Percentiles rank a stretch among this genome's conserved stretches.
Evolutionary conservation across 2,797 vertebrate species (phyloP).

Genomic region (Malacoctenus gilli): DNA sequence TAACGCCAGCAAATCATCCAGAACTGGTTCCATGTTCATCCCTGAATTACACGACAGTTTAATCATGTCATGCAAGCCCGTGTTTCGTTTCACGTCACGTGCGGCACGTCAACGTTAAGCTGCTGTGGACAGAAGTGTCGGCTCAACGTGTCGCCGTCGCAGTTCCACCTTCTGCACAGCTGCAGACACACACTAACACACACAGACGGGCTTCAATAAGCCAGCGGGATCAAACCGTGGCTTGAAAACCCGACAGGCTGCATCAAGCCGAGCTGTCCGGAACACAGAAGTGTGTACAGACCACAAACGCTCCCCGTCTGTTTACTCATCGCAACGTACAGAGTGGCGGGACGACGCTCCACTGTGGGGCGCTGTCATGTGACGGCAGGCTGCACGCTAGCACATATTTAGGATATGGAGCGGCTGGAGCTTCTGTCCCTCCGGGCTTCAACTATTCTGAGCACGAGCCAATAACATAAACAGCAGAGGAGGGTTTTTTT

Average conservation of each 20-base stretch:
- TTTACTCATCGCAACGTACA: conserved; percentile 14
- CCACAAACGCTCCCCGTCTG: conserved; percentile 11
- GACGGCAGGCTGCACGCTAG: neutral
- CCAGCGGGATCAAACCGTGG: no score
- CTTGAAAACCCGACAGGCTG: conserved; percentile 8
- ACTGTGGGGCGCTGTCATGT: neutral
- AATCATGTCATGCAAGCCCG: neutral
- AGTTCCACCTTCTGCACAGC: conserved; percentile 2
- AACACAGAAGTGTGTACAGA: conserved; percentile 13
- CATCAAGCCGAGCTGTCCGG: conserved; percentile 7
- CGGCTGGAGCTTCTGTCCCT: neutral
- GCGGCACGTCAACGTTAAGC: neutral
- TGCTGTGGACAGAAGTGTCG: conserved; percentile 14
- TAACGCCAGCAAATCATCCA: no score
- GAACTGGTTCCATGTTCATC: neutral
- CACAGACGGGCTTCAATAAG: no score
- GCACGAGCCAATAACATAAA: neutral
- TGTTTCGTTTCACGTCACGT: neutral
- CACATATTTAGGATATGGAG: neutral
- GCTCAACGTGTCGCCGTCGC: conserved; percentile 19
- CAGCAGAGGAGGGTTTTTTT: neutral
- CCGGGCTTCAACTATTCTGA: neutral
- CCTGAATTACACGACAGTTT: neutral
- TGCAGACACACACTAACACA: no score
- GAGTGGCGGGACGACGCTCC: neutral